Base-by-base conservation (phyloP, 2,797 vertebrate species). In the Oreortyx pictus region DNA sequence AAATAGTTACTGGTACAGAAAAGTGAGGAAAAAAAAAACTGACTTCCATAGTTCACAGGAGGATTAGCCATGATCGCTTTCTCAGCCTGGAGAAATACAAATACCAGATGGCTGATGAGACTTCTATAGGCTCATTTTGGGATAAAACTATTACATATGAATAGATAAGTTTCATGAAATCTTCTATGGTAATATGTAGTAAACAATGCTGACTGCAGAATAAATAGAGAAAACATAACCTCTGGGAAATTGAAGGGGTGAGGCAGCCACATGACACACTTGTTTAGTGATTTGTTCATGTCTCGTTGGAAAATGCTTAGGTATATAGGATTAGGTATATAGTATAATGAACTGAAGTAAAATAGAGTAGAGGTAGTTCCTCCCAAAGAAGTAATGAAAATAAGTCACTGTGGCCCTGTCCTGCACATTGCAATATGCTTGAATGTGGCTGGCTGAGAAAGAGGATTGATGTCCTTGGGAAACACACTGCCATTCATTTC, bases 51-150 rank as follows among this genome's bases (percentile, higher is more conserved):
- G 94, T 95, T 96, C 89, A 24, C 96, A 94, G 94, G 93, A 96
- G 96, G 92, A 94, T 96, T 97, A 91, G 31, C 79, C 61, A 46
- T 96, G 95, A 96, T 96, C 96, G 75, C 90, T 96, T 97, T 96
- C 94, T 97, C 95, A 97, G 94, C 94, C 89, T 93, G 90, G 93
- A 96, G 96, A 96, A 97, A 96, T 96, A 96, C 95, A 95, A 97
- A 95, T 94, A 93, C 92, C 96, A 97, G 96, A 96, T 97, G 96
- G 96, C 94, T 94, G 90, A 95, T 95, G 92, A 97, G 94, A 92
- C 93, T 94, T 93, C 94, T 95, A 75, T 91, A 80, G 88, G 82
- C 90, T 94, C 70, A 0, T 91, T 94, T 92, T 92, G 92, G 90
- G 89, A 96, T 90, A 71, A 95, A 95, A 92, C 91, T 86, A 86